Percentiles rank a stretch among this genome's conserved stretches.
phyloP scores from a whole-genome alignment of 1,140 invertebrate genomes.

The Chymomyza costata region DNA sequence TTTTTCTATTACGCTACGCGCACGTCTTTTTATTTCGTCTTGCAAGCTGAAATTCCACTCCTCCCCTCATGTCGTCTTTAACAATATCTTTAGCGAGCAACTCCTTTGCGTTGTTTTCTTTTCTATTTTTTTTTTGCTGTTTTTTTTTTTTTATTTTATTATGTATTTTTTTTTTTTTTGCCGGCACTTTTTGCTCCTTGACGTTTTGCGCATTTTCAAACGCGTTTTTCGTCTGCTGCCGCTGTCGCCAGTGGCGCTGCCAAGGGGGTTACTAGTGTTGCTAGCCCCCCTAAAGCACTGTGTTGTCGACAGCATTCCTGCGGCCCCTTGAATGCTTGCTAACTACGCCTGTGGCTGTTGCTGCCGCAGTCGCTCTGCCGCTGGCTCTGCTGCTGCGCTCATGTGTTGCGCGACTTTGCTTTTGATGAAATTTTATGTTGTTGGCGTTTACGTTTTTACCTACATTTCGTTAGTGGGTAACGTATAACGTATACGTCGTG shows the following conservation, averaged over 20 bases:
- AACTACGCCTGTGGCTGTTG: too few relatives aligned
- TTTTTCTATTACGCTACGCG: constrained; percentile 58
- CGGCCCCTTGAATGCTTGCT: too few relatives aligned
- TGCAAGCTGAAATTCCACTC: background rate
- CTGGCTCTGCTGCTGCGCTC: too few relatives aligned
- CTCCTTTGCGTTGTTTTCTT: constrained; percentile 2
- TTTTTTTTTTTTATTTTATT: background rate
- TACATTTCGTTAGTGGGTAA: background rate
- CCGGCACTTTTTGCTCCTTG: constrained; percentile 15
- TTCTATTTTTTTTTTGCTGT: too few relatives aligned
- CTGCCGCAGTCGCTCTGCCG: too few relatives aligned
- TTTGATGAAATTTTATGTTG: constrained; percentile 67
- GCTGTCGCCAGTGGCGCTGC: too few relatives aligned
- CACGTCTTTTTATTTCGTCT: constrained; percentile 33
- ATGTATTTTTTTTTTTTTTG: background rate
- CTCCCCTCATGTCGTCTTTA: constrained; percentile 4
- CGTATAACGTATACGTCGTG: constrained; percentile 6
- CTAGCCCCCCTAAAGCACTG: too few relatives aligned
- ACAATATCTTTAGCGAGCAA: constrained; percentile 7
- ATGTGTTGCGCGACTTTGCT: constrained; percentile 28
- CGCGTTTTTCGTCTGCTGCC: constrained; percentile 6
- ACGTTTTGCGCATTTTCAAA: constrained; percentile 65
- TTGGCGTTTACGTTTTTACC: constrained; percentile 16
- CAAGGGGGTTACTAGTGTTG: too few relatives aligned
- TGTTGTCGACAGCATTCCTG: too few relatives aligned